Evolutionary conservation across 2,113 vertebrate genomes (phyloP).

Genomic region (Rhinolophus ferrumequinum): DNA sequence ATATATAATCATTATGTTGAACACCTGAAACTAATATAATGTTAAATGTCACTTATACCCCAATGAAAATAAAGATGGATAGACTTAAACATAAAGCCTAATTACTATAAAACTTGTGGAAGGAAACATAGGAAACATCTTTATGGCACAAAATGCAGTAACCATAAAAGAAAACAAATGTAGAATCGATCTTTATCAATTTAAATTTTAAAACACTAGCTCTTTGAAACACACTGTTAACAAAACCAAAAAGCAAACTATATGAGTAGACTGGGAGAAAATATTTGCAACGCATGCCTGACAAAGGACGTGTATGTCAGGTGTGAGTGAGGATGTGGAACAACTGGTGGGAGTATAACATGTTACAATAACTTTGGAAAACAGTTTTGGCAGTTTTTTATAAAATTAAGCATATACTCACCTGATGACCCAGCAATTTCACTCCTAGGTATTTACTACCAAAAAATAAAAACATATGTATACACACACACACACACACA

Average conservation of each 20-base stretch:
- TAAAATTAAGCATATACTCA: neutral
- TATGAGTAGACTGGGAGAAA: neutral
- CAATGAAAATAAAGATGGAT: neutral
- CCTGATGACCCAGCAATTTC: neutral
- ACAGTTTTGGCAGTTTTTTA: neutral
- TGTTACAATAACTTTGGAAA: neutral
- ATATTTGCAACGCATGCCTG: neutral
- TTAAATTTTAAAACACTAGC: neutral
- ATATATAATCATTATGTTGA: neutral
- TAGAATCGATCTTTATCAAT: neutral
- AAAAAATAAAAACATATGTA: constrained; percentile 16
- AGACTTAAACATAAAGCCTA: neutral
- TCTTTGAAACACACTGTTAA: neutral
- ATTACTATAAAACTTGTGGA: neutral
- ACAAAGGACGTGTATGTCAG: neutral
- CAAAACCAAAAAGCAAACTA: constrained; percentile 27
- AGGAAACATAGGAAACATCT: neutral
- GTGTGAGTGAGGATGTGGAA: neutral
- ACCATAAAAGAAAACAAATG: neutral
- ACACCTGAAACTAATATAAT: neutral
- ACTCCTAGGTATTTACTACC: neutral
- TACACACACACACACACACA: neutral
- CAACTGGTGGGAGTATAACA: neutral
- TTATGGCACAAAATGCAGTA: neutral
- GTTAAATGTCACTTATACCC: neutral